Percentiles rank a stretch among this genome's conserved stretches.
Conservation (phyloP, 2,888 invertebrate species). For the Kryphioiulus occultus region DNA sequence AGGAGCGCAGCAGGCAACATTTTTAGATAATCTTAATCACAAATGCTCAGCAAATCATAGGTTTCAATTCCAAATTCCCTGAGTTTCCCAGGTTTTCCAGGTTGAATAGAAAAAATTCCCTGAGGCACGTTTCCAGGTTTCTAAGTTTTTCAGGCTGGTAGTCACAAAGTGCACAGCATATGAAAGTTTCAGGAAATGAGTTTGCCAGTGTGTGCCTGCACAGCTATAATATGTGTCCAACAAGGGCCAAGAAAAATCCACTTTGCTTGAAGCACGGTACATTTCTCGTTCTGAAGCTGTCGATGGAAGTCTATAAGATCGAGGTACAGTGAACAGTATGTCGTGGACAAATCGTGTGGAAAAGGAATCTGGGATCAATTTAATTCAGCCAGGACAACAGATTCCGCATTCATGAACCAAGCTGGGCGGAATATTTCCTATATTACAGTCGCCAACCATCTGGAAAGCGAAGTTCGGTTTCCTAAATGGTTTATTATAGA, state of each 20-base stretch:
- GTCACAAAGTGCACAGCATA: no score
- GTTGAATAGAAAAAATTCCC: no score
- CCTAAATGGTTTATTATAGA: not conserved
- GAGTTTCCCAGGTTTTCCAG: no score
- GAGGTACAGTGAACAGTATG: not conserved
- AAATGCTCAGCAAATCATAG: no score
- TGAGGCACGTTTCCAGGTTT: no score
- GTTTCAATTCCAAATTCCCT: no score
- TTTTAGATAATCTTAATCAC: no score
- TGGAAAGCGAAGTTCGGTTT: not conserved
- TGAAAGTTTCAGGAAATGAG: not conserved
- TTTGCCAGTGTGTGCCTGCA: not conserved
- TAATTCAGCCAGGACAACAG: conserved; percentile 4
- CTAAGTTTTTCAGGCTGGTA: no score
- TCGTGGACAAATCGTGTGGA: not conserved
- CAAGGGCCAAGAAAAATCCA: not conserved
- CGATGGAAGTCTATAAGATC: not conserved
- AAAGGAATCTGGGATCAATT: conserved; percentile 1
- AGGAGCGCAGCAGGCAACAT: no score
- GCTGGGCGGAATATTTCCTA: not conserved
- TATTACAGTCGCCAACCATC: not conserved
- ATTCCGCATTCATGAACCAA: not conserved
- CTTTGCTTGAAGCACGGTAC: not conserved
- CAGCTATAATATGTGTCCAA: not conserved
- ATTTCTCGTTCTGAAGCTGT: not conserved